phyloP scores from a whole-genome alignment of 2,888 invertebrate genomes.

The Callosobruchus maculatus region DNA sequence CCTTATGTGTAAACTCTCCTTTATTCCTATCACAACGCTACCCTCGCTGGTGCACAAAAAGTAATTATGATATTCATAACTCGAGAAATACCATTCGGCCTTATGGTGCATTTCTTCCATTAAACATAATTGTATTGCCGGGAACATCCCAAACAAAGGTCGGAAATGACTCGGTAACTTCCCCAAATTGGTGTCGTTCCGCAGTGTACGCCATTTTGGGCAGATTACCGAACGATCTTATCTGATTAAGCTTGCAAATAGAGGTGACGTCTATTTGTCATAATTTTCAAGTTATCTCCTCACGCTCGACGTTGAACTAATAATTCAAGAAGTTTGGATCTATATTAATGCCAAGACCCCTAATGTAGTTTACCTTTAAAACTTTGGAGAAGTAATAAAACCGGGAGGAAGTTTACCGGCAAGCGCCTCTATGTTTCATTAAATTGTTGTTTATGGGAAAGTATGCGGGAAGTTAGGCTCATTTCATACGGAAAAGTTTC shows the following conservation, averaged over 20 bases:
- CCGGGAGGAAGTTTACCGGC: slow-evolving; percentile 5
- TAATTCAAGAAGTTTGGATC: slow-evolving; percentile 17
- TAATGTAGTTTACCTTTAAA: slow-evolving; percentile 16
- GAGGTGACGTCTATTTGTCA: slow-evolving; percentile 16
- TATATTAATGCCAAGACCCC: slow-evolving; percentile 14
- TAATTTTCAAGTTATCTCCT: slow-evolving; percentile 17
- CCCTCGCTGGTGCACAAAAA: neutral
- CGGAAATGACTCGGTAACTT: neutral
- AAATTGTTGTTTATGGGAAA: neutral
- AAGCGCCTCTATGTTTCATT: neutral
- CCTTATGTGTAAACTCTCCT: too few relatives aligned
- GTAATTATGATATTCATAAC: neutral
- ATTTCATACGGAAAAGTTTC: neutral
- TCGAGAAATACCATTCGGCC: neutral
- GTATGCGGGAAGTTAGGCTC: neutral
- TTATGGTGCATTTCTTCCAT: neutral
- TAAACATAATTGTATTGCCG: neutral
- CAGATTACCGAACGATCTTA: slow-evolving; percentile 1
- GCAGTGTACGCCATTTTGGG: neutral
- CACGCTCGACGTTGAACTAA: slow-evolving; percentile 8
- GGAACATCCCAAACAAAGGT: neutral
- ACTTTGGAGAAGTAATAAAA: slow-evolving; percentile 14
- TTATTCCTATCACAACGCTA: neutral
- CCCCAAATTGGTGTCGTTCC: neutral
- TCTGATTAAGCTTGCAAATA: slow-evolving; percentile 5